These are phyloP conservation scores for Chlorops oryzae DNA, from an alignment of 1,140 invertebrate species.

Conservation along the genomic window DNA sequence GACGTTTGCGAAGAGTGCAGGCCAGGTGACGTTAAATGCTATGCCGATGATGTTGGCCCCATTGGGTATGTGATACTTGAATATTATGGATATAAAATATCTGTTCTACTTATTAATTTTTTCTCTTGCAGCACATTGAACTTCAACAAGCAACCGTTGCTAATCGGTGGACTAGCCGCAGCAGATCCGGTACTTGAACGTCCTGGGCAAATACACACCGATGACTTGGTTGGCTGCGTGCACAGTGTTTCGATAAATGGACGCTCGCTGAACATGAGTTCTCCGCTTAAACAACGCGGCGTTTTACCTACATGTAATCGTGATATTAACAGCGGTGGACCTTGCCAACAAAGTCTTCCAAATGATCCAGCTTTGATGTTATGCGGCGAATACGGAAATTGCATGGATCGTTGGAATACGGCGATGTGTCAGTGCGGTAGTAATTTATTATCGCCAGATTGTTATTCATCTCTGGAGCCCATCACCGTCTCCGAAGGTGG, in stretches of 20 bases:
- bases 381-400: conserved; percentile 65
- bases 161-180: conserved; percentile 76
- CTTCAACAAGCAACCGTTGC: conserved; percentile 81
- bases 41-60: conserved; percentile 75
- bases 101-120: neutral
- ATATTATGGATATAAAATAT: no score
- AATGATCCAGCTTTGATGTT: conserved; percentile 47
- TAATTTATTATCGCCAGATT: conserved; percentile 68
- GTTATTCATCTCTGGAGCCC: conserved; percentile 68
- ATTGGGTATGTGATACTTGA: conserved; percentile 74
- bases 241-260: conserved; percentile 86
- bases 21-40: conserved; percentile 72
- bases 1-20: conserved; percentile 79
- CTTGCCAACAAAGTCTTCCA: conserved; percentile 51
- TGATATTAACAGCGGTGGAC: conserved; percentile 53
- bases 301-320: conserved; percentile 71
- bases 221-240: conserved; percentile 89
- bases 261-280: conserved; percentile 68
- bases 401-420: conserved; percentile 77
- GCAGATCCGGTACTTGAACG: conserved; percentile 79
- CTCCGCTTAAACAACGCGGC: conserved; percentile 63
- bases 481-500: conserved; percentile 70
- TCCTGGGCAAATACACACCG: conserved; percentile 80
- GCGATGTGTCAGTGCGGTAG: conserved; percentile 65
- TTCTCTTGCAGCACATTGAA: conserved; percentile 69